These are phyloP conservation scores for Beroe ovata DNA, from an alignment of 37 sponge, comb jelly and placozoan genomes.

Conservation along the genomic window DNA sequence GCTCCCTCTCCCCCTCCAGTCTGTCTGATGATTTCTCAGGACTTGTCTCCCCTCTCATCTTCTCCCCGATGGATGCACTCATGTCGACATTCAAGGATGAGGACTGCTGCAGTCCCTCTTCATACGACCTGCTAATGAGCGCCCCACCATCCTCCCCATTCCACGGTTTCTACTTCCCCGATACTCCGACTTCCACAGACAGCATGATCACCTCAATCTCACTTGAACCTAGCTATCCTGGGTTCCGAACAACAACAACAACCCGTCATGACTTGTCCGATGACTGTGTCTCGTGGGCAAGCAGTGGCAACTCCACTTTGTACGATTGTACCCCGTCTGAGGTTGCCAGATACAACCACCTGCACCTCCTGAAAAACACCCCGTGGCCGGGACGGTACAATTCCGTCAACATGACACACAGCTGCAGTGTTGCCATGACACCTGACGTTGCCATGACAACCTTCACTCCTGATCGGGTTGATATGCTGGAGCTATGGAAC, in stretches of 20 bases:
- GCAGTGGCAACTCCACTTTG: neutral
- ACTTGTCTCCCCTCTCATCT: neutral
- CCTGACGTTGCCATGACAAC: neutral
- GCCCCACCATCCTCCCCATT: neutral
- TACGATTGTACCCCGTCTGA: slow-evolving; percentile 24
- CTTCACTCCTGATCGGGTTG: neutral
- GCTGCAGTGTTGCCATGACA: neutral
- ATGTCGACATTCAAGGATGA: slow-evolving; percentile 17
- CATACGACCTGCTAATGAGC: slow-evolving; percentile 30
- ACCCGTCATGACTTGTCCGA: neutral
- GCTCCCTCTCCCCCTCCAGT: neutral
- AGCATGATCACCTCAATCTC: neutral
- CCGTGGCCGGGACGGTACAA: neutral
- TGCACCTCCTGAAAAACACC: slow-evolving; percentile 1
- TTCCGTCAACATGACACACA: neutral
- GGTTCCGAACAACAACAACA: too few species aligned
- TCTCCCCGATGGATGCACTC: neutral
- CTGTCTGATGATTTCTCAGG: neutral
- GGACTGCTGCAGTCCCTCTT: neutral
- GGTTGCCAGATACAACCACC: neutral
- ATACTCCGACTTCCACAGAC: neutral
- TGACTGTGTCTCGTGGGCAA: neutral
- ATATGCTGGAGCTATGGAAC: neutral
- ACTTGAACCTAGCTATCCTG: neutral
- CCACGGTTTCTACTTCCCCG: neutral